Base-by-base conservation (phyloP, 92 coral and sea anemone species). In the Anthopleura xanthogrammica region DNA sequence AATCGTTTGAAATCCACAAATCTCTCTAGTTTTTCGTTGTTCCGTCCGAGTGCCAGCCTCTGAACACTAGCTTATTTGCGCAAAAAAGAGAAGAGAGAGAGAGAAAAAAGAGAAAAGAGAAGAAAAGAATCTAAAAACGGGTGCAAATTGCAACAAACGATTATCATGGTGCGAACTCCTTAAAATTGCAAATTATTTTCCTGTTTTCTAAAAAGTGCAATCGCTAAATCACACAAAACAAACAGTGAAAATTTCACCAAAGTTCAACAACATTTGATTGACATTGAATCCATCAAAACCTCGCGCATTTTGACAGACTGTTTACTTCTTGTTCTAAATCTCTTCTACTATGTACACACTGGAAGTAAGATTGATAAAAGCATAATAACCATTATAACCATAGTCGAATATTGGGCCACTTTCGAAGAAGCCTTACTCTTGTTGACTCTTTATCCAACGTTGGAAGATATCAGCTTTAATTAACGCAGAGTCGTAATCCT, bases 381-480 rank as follows among this genome's bases (percentile, higher is more conserved):
- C 7, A n/a, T 12, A 19, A 19, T 19, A 62, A 62, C 29, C 58
- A 54, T 54, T 50, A 50, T 50, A 50, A 50, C 54, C 54, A 50
- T 50, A 50, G 54, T 50, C 8, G 11, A 50, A 50, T 5, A 50
- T 5, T 50, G 54, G 54, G 36, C 36, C 36, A 29, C 36, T 29
- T 2, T 14, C 16, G 70, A 41, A 55, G 8, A 6, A n/a, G 39
- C 52, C 40, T 50, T 71, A n/a, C 39, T 62, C 14, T 48, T 41
- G 77, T 23, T 81, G 77, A 7, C 84, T 75, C 42, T 81, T 19
- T 43, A 81, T 22, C 55, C 74, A 81, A 16, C 74, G 72, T 36
- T 81, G 60, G 57, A 81, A 81, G 29, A 81, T 68, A 48, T 22
- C 84, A 3, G 36, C 65, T 54, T 52, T 68, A 16, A 16, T 66